Base-by-base conservation (phyloP, 2,797 vertebrate genomes). In the Caiman crocodilus region DNA sequence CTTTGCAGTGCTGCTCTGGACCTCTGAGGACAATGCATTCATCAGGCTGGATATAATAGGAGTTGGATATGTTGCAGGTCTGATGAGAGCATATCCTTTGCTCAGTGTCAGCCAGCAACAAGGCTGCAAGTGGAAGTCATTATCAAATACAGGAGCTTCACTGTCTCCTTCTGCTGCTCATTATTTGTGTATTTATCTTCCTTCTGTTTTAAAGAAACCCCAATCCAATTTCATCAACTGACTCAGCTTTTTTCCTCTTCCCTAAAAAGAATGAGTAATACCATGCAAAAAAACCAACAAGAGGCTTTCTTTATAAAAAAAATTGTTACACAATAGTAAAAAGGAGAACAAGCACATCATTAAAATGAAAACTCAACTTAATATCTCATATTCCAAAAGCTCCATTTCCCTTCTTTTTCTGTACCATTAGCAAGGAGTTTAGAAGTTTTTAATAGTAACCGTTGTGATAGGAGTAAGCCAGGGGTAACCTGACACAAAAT, bases 301-400 rank as follows among this genome's bases (percentile, higher is more conserved):
- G 30, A 30, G 71, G 75, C 25, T 84, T 84, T 42, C 79, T 87
- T 94, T 76, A 63, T 79, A 82, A 59, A 90, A 90, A 94, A 92
- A 60, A 67, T 85, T n/a, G 1, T 2, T 42, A 61, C 85, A 50
- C 42, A 50, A 10, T 50, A 50, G 3, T 50, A 50, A 82, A 86
- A 90, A 84, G 82, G 1, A 67, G 69, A 60, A 12, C 76, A 90
- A 77, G 1, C 94, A 94, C 60, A 82, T 85, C 69, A 84, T 82
- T 7, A 30, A 79, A 60, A 88, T 93, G 94, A 92, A 93, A 77
- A 89, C 57, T 78, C 85, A 50, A 42, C 92, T 90, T 94, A 80
- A 83, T 74, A 85, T 94, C 95, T 94, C 94, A 93, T 95, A 76
- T 88, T 94, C 60, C 93, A 89, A 96, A 93, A 73, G 82, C 93